Base-by-base conservation (phyloP, 2,888 invertebrate species). In the Spilarctia lutea region DNA sequence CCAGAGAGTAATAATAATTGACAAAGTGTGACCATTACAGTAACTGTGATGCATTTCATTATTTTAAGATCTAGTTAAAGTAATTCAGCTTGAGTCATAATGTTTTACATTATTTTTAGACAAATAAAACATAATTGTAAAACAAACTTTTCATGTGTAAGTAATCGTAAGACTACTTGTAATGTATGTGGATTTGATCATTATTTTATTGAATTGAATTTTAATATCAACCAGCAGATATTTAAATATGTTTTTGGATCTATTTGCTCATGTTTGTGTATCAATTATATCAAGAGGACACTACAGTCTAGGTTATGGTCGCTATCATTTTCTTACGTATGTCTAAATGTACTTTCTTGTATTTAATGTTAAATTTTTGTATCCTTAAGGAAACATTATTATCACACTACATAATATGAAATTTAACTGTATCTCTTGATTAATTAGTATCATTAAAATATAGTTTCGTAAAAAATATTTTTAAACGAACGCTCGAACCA, bases 21-120 rank as follows among this genome's bases (percentile, higher is more conserved):
- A 69, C 73, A 65, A 68, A 77, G 73, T 77, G 70, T 70, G 33
- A 74, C 39, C 69, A n/a, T n/a, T n/a, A n/a, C n/a, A 75, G 67
- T 76, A 71, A 68, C 10, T 63, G 52, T 71, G 39, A 63, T 24
- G 24, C 48, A 33, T 35, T 35, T 72, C 56, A 69, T 70, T 42
- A 60, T 56, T 60, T 60, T 70, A 39, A 70, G 27, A 56, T 60
- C 60, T 56, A 70, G 60, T 70, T 70, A 70, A 42, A 48, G 6
- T 68, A 66, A 30, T 48, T 42, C 20, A 42, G 30, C 24, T 71
- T 63, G 20, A 24, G 18, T 35, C 48, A 56, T 69, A 27, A 39
- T 68, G 70, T 60, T 42, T n/a, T 27, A 45, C 18, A 56, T 60
- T 60, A 39, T 70, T 56, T 56, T 35, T 35, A n/a, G n/a, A 70